Base-by-base conservation (phyloP, 2,888 invertebrate genomes). In the Volucella inanis region DNA sequence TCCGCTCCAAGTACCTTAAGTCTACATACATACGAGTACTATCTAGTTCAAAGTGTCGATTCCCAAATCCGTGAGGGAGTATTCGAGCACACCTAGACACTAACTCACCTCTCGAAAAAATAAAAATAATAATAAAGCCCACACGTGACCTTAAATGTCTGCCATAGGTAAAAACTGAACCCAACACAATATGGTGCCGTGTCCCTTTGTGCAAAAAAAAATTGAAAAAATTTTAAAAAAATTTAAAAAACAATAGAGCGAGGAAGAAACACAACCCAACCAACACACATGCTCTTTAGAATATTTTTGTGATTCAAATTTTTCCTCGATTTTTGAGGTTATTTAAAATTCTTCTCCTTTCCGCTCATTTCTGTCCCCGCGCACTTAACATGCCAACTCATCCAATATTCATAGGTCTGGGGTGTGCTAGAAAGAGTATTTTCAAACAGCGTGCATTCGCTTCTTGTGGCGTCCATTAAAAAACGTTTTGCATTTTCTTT, bases 101-200 rank as follows among this genome's bases (percentile, higher is more conserved):
- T 70, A 31, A 45, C 43, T 67, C 31, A 50, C 50, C 41, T 22
- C 57, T 54, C 15, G 45, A 45, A 65, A 61, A 52, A 78, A 71
- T 78, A 31, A 52, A 45, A 65, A 61, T 61, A 78, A 71, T 78
- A 62, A 70, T 70, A 70, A 70, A 71, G 65, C 57, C 49, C 50
- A 71, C 75, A 65, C 57, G 65, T 82, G 82, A 82, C 82, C 82
- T 71, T 80, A 62, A 67, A 76, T 76, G 65, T 59, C 76, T 76
- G 43, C 54, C 72, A 62, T 65, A 77, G 72, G 72, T 79, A 79
- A 79, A 59, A 77, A 39, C 45, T 45, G 43, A 49, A 52, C 57
- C 10, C 12, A 62, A 49, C 39, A 67, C 54, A 64, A 71, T 65
- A 18, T 55, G 31, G 31, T 31, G 31, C 6, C 31, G 31, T 31